Percentiles rank a stretch among this genome's conserved stretches.
phyloP scores from a whole-genome alignment of 2,113 vertebrate species.

The Spea multiplicata region DNA sequence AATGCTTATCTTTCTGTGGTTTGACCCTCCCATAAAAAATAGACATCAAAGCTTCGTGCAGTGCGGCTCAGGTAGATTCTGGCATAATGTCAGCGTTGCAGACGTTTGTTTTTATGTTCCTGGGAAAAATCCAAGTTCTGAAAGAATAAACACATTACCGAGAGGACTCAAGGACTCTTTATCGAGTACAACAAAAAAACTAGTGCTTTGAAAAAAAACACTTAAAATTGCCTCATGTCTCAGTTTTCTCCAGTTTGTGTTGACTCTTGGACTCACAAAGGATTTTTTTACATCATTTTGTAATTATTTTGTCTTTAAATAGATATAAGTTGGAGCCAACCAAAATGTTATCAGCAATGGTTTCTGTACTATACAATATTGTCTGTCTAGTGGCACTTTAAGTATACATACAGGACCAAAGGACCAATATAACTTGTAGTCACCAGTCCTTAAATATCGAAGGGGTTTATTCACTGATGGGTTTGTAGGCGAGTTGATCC shows the following conservation, averaged over 20 bases:
- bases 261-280: constrained; percentile 1
- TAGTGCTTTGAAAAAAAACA: not conserved
- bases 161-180: constrained; percentile 42
- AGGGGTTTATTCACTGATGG: no score
- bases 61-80: constrained; percentile 37
- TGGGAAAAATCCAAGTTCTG: constrained; percentile 47
- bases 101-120: constrained; percentile 43
- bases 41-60: constrained; percentile 39
- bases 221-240: constrained; percentile 6
- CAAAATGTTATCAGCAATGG: no score
- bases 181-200: constrained; percentile 37
- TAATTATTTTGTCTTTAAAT: no score
- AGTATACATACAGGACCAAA: no score
- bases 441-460: no score
- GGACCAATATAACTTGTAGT: no score
- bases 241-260: constrained; percentile 20
- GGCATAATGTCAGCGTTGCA: constrained; percentile 35
- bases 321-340: no score
- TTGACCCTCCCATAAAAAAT: not conserved
- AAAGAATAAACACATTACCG: constrained; percentile 27
- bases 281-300: no score
- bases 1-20: constrained; percentile 28
- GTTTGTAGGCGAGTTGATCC: no score
- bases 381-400: no score
- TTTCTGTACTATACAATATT: no score